These are phyloP conservation scores for Dasypolia templi DNA, from an alignment of 2,888 invertebrate species.

Conservation along the genomic window DNA sequence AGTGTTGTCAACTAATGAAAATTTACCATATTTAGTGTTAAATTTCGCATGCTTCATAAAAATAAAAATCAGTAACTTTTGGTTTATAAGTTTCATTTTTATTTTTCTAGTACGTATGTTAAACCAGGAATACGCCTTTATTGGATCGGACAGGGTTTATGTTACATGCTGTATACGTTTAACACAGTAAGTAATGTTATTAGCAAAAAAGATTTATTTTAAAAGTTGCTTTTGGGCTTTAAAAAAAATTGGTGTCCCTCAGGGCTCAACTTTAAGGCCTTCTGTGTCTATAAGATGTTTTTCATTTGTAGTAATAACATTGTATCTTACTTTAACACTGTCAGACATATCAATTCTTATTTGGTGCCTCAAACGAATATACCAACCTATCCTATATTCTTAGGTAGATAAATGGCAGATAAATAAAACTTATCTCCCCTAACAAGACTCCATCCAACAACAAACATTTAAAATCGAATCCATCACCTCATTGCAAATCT, in stretches of 20 bases:
- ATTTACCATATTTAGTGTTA: too few relatives aligned
- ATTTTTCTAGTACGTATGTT: too few relatives aligned
- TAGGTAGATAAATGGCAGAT: slow-evolving; percentile 34
- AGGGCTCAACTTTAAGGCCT: neutral
- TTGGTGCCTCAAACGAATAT: neutral
- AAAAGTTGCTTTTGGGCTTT: neutral
- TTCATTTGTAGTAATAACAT: neutral
- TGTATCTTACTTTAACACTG: neutral
- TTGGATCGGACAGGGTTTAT: too few relatives aligned
- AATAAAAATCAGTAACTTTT: too few relatives aligned
- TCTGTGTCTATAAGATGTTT: too few relatives aligned
- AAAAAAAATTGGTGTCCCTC: neutral
- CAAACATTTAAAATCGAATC: slow-evolving; percentile 84
- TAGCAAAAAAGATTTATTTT: too few relatives aligned
- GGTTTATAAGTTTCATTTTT: too few relatives aligned
- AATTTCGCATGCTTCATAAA: too few relatives aligned
- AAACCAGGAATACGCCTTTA: too few relatives aligned
- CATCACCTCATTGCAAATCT: slow-evolving; percentile 77
- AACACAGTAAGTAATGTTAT: too few relatives aligned
- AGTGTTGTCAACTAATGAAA: too few relatives aligned
- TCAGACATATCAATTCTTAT: neutral
- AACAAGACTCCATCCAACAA: slow-evolving; percentile 74
- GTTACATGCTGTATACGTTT: too few relatives aligned
- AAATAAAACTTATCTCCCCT: slow-evolving; percentile 54
- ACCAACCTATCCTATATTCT: neutral